Base-by-base conservation (phyloP, 2,113 vertebrate species). In the Plestiodon gilberti region DNA sequence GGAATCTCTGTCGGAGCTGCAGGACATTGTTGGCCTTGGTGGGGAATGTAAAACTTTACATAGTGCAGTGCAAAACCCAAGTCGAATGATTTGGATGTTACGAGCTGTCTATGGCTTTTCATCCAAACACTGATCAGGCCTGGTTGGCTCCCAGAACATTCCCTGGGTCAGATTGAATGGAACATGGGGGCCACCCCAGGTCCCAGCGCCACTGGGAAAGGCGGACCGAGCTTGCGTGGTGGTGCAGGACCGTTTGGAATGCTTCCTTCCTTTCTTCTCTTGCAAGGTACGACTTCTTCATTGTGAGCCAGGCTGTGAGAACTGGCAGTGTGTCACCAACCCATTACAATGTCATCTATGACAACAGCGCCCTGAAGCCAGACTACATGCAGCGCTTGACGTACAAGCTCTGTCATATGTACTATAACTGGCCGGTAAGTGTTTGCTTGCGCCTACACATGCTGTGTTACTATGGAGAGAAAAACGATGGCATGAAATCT, bases 381-480 rank as follows among this genome's bases (percentile, higher is more conserved):
- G 99, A 99, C 92, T 97, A 99, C 10, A 94, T 99, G 91, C 99
- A 99, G 94, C 95, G 98, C 82, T 94, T 99, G 0, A 99, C 98
- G 1, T 99, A 99, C 95, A 99, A 99, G 76, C 96, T 99, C 1
- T 99, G 98, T 83, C 98, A 99, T 87, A 89, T 99, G 96, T 99
- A 99, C 90, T 99, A 98, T 89, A 99, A 99, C 95, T 99, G 98
- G 98, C 98, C 98, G 93, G 98, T 98, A 95, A 95, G 95, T 95
- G 80, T 14, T 78, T 62, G 35, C 7, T 55, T 6, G 13, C 13
- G 52, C 52, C 52, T n/a, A n/a, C n/a, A n/a, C n/a, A n/a, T n/a
- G n/a, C n/a, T n/a, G n/a, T n/a, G n/a, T n/a, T n/a, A n/a, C n/a
- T n/a, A n/a, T n/a, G n/a, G n/a, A n/a, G n/a, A n/a, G n/a, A n/a